Percentiles rank a stretch among this genome's conserved stretches.
Conservation (phyloP, 1,140 invertebrate species). For the Leptopilina boulardi region DNA sequence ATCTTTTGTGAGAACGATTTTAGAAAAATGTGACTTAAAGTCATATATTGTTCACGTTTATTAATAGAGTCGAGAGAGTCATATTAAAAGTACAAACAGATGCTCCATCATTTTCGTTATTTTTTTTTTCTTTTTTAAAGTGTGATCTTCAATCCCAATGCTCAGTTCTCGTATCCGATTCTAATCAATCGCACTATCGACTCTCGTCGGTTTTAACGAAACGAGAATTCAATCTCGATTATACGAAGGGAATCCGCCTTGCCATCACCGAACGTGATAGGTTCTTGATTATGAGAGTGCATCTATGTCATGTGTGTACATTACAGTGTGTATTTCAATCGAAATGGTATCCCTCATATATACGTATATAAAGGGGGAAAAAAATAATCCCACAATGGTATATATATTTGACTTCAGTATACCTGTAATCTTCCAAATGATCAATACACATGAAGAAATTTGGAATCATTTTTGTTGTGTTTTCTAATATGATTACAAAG, state of each 20-base stretch:
- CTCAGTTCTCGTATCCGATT: constrained; percentile 15
- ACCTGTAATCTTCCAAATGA: neutral
- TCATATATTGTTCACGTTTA: too few relatives aligned
- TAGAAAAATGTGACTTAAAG: too few relatives aligned
- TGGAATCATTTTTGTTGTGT: too few relatives aligned
- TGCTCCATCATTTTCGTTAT: neutral
- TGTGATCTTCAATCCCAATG: neutral
- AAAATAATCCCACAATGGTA: neutral
- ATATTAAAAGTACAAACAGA: neutral
- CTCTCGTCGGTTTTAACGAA: constrained; percentile 17
- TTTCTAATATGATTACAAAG: too few relatives aligned
- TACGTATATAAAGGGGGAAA: too few relatives aligned
- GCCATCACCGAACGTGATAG: constrained; percentile 26
- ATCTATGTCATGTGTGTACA: constrained; percentile 24
- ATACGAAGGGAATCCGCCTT: constrained; percentile 20
- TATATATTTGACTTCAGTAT: neutral
- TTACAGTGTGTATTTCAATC: neutral
- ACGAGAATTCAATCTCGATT: constrained; percentile 32
- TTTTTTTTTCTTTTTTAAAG: too few relatives aligned
- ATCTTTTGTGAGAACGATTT: too few relatives aligned
- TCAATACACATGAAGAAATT: neutral
- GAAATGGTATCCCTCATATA: constrained; percentile 15
- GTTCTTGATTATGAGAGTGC: constrained; percentile 30
- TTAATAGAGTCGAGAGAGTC: too few relatives aligned
- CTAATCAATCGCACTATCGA: constrained; percentile 23